A percentile compares a stretch with the other conserved stretches of the same genome.
Conservation (phyloP, 2,888 invertebrate species). For the Scotopteryx bipunctaria region DNA sequence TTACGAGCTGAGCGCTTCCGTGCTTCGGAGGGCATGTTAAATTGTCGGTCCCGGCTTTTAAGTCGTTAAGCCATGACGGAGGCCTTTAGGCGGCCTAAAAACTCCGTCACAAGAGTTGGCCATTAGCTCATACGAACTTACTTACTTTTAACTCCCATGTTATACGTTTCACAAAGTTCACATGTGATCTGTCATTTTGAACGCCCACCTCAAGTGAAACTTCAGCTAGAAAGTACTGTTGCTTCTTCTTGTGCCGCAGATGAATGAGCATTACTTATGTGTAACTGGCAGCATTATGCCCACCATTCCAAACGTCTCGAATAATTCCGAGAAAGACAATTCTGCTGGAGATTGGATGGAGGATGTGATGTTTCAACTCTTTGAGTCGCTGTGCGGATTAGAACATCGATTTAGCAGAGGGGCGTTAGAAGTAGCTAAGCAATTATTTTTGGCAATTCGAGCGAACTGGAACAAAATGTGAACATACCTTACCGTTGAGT, state of each 20-base stretch:
- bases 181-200: too few species aligned
- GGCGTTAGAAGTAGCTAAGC: neutral
- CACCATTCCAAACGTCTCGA: constrained; percentile 29
- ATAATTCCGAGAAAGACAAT: constrained; percentile 35
- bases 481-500: too few species aligned
- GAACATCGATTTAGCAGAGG: neutral
- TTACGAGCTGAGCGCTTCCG: too few species aligned
- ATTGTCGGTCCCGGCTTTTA: too few species aligned
- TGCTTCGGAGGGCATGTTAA: too few species aligned
- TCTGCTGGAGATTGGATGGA: constrained; percentile 28
- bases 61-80: too few species aligned
- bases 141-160: too few species aligned
- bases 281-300: constrained; percentile 33
- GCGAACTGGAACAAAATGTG: neutral
- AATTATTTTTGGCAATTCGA: neutral
- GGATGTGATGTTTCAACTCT: constrained; percentile 8
- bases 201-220: too few species aligned
- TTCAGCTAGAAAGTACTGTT: neutral
- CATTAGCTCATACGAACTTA: too few species aligned
- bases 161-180: too few species aligned
- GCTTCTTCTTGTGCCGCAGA: neutral
- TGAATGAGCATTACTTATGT: constrained; percentile 34
- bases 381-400: neutral
- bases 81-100: too few species aligned
- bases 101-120: too few species aligned